phyloP scores from a whole-genome alignment of 2,113 vertebrate genomes.

The Daboia siamensis region DNA sequence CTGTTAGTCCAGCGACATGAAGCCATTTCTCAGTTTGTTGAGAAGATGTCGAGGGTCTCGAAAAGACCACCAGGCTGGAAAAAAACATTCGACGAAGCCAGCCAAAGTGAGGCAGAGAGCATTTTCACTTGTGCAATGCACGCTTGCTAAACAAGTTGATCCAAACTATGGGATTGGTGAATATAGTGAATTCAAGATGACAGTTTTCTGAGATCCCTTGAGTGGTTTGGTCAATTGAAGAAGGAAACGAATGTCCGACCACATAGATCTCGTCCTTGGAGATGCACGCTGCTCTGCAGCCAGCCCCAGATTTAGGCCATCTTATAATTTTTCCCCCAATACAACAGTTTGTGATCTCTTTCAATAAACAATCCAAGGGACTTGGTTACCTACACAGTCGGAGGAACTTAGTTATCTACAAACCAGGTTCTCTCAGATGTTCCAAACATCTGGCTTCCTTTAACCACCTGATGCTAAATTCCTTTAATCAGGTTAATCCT shows the following conservation, averaged over 20 bases:
- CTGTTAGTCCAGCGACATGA: not conserved
- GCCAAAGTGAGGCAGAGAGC: not conserved
- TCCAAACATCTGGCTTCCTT: not conserved
- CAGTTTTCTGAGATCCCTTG: not conserved
- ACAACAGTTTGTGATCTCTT: not conserved
- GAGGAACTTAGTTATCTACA: not conserved
- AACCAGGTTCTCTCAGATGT: not conserved
- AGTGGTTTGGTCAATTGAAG: not conserved
- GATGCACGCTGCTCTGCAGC: not conserved
- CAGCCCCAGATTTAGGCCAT: not conserved
- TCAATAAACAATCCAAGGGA: not conserved
- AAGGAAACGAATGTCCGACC: not conserved
- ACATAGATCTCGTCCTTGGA: not conserved
- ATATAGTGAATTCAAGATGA: not conserved
- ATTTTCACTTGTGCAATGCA: not conserved
- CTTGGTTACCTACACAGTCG: not conserved
- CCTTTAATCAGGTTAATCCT: not conserved
- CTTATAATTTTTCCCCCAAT: not conserved
- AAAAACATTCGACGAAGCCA: not conserved
- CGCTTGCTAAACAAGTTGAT: not conserved
- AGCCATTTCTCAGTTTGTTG: not conserved
- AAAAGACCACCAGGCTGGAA: not conserved
- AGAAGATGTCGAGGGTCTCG: not conserved
- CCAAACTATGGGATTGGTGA: not conserved
- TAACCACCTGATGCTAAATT: not conserved